A percentile compares a stretch with the other conserved stretches of the same genome.
These are phyloP conservation scores for Rhinogobius similis DNA, from an alignment of 2,113 vertebrate genomes.

Conservation along the genomic window DNA sequence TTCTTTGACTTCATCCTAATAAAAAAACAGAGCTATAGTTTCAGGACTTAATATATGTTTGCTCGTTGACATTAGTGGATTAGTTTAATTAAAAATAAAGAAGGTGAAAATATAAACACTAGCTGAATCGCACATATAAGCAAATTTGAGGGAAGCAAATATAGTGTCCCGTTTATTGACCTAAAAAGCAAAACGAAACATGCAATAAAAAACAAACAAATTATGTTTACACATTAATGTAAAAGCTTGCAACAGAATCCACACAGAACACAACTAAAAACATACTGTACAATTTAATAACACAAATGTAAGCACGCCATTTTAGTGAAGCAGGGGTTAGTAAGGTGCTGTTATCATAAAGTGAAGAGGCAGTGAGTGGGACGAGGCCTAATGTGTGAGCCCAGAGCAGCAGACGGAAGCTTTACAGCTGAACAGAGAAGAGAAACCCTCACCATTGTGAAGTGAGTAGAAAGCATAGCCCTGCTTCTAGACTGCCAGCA, in stretches of 20 bases:
- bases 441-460: constrained; percentile 90
- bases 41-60: background rate
- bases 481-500: constrained; percentile 92
- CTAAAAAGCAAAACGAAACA: background rate
- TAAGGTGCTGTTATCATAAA: constrained; percentile 29
- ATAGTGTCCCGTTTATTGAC: background rate
- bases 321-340: constrained; percentile 48
- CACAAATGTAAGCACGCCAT: constrained; percentile 25
- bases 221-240: constrained; percentile 1
- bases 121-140: constrained; percentile 58
- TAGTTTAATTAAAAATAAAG: constrained; percentile 61
- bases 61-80: background rate
- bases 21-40: constrained; percentile 31
- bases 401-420: constrained; percentile 28
- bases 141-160: background rate
- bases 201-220: background rate
- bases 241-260: background rate
- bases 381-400: constrained; percentile 33
- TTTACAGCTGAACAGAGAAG: constrained; percentile 49
- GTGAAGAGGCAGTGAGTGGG: constrained; percentile 2
- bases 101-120: constrained; percentile 38
- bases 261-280: constrained; percentile 13
- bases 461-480: constrained; percentile 90
- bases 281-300: constrained; percentile 30
- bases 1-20: constrained; percentile 65